Conservation (phyloP, 2,797 vertebrate genomes). For the Lagorchestes hirsutus region DNA sequence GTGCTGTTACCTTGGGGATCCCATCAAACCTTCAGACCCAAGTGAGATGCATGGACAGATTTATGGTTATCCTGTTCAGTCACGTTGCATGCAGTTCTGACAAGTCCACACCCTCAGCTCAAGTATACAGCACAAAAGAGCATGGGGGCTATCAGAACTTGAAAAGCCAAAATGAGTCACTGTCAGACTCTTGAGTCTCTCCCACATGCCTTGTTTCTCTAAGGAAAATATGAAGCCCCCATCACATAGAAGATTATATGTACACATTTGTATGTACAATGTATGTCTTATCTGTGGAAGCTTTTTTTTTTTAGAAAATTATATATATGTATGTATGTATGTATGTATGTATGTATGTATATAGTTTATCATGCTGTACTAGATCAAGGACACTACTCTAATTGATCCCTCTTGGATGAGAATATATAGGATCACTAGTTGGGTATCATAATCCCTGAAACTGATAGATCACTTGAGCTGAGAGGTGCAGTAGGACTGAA, state of each 20-base stretch:
- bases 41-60: not conserved
- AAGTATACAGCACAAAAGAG: not conserved
- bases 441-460: not conserved
- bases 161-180: not conserved
- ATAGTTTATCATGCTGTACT: not conserved
- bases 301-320: slow-evolving; percentile 16
- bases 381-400: slow-evolving; percentile 1
- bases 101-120: not conserved
- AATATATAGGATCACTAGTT: not conserved
- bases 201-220: not conserved
- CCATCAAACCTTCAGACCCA: not conserved
- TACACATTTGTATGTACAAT: not conserved
- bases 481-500: not conserved
- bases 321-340: not conserved
- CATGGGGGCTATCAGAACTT: not conserved
- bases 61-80: not conserved
- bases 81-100: not conserved
- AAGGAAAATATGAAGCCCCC: not conserved
- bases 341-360: not conserved
- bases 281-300: not conserved
- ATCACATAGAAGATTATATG: not conserved
- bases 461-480: not conserved
- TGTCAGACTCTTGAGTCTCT: not conserved
- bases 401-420: not conserved
- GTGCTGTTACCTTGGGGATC: not conserved